Percentiles rank a stretch among this genome's conserved stretches.
These are phyloP conservation scores for Euzetes globulus DNA, from an alignment of 2,888 invertebrate species.

Conservation along the genomic window DNA sequence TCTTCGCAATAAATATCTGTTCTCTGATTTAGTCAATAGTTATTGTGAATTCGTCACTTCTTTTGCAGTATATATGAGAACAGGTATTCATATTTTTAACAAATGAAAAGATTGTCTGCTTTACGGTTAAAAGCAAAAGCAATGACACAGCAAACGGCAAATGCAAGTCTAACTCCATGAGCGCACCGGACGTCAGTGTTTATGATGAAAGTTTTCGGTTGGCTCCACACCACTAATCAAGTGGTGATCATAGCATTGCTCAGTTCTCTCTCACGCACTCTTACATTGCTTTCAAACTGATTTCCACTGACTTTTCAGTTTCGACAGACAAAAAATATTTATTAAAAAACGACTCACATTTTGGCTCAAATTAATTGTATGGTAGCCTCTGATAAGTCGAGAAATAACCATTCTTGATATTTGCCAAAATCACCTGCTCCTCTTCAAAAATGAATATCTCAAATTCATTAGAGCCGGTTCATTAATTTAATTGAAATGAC, in stretches of 20 bases:
- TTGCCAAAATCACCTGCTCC: no score
- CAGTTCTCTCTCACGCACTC: slow-evolving; percentile 19
- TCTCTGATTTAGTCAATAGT: no score
- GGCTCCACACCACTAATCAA: slow-evolving; percentile 36
- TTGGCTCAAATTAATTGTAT: no score
- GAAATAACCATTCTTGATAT: no score
- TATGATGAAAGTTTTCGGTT: slow-evolving; percentile 32
- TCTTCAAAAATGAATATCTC: no score
- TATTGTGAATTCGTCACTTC: no score
- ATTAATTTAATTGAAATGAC: no score
- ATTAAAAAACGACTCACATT: no score
- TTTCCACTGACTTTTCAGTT: slow-evolving; percentile 16
- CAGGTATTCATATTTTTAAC: slow-evolving; percentile 3
- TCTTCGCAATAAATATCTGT: neutral
- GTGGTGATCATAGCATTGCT: slow-evolving; percentile 25
- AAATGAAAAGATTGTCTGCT: neutral
- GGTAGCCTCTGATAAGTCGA: no score
- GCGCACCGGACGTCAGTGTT: slow-evolving; percentile 26
- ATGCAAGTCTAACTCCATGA: slow-evolving; percentile 1
- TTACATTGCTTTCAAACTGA: slow-evolving; percentile 2
- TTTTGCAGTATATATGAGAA: neutral
- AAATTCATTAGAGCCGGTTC: no score
- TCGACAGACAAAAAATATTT: neutral
- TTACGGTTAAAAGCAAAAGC: neutral
- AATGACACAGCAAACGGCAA: slow-evolving; percentile 29